Evolutionary conservation across 2,797 vertebrate species (phyloP).

Genomic region (Spondyliosoma cantharus): DNA sequence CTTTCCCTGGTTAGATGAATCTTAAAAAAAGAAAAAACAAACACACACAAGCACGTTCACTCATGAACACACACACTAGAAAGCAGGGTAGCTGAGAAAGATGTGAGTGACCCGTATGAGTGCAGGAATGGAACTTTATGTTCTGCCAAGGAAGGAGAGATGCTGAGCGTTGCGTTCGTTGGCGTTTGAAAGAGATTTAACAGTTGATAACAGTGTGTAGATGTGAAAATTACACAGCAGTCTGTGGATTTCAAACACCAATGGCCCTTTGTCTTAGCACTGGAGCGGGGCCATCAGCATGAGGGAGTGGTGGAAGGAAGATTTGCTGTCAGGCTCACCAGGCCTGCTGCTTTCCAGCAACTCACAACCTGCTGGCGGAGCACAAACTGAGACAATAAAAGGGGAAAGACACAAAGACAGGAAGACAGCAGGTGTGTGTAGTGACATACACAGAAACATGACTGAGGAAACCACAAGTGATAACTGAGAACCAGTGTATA

Average conservation of each 20-base stretch:
- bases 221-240: constrained; percentile 14
- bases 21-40: neutral
- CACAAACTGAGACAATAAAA: constrained; percentile 9
- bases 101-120: neutral
- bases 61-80: neutral
- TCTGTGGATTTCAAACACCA: constrained; percentile 15
- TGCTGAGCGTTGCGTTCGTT: neutral
- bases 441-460: neutral
- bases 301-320: neutral
- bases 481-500: neutral
- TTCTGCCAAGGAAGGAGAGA: neutral
- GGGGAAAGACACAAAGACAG: neutral
- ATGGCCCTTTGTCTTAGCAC: neutral
- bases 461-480: neutral
- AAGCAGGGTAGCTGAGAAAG: neutral
- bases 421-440: neutral
- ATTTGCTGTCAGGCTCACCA: constrained; percentile 19
- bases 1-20: neutral
- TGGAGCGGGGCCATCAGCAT: no score
- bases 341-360: constrained; percentile 21
- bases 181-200: constrained; percentile 4
- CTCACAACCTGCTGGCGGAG: constrained; percentile 24
- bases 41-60: neutral
- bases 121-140: neutral
- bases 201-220: neutral